Base-by-base conservation (phyloP, 2,888 invertebrate genomes). In the Parnassius mnemosyne region DNA sequence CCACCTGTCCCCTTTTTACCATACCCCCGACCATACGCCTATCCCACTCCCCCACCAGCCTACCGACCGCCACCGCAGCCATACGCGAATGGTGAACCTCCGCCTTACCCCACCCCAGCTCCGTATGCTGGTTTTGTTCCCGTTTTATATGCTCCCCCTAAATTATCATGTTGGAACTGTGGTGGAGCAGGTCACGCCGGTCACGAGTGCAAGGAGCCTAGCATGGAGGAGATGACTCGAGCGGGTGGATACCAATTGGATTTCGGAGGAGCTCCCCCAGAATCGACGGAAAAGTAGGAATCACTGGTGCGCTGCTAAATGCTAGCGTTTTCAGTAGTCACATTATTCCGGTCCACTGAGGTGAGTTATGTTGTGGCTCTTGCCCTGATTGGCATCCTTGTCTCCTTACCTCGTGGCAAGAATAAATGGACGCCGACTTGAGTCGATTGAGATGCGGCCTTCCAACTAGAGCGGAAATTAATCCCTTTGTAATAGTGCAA, bases 161-260 rank as follows among this genome's bases (percentile, higher is more conserved):
- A 95, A 81, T 88, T 94, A 60, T 96, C 96, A 52, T 98, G 98
- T 87, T 98, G 96, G 92, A 98, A 98, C 84, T 98, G 98, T 89
- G 98, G 98, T 65, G 95, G 95, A 60, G 93, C 94, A 61, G 95
- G 94, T 58, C 98, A 98, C 84, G 93, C 93, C 57, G 97, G 97
- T 34, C 93, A 94, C 73, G 98, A 98, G 72, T 98, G 98, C 84
- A 95, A 95, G 78, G 97, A 97, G 81, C 95, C 95, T 68, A 97
- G 97, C 62, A 97, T 98, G 94, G 98, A 98, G 84, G 97, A 97
- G 85, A 96, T 97, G 88, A 96, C 97, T 50, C 93, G 95, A 72
- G 94, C 94, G 68, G 94, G 94, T 69, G 93, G 93, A 66, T 95
- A 94, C 77, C 94, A 93, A 82, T 85, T 95, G 65, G 95, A 95